Percentiles rank a stretch among this genome's conserved stretches.
Conservation (phyloP, 2,797 vertebrate genomes). For the Epinephelus coioides region DNA sequence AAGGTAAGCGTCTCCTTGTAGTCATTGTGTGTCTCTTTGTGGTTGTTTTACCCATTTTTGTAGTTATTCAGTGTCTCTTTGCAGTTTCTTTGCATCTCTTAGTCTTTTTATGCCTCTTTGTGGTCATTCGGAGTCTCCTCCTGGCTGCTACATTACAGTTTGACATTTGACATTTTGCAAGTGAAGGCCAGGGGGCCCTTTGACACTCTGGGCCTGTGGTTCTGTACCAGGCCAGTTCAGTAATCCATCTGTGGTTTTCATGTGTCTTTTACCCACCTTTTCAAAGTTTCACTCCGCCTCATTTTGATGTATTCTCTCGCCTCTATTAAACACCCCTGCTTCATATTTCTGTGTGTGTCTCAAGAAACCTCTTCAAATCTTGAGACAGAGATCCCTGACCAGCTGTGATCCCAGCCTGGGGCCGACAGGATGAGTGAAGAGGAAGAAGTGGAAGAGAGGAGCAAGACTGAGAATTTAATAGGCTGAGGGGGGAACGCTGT, state of each 20-base stretch:
- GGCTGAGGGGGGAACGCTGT: constrained; percentile 19
- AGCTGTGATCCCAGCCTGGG: constrained; percentile 64
- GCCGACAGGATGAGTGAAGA: constrained; percentile 48
- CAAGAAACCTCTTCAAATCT: constrained; percentile 54
- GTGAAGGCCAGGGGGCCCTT: too few species aligned
- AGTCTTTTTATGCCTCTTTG: too few species aligned
- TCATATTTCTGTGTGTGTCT: constrained; percentile 44
- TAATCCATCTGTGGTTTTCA: neutral
- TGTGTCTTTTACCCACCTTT: constrained; percentile 16
- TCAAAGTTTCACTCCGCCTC: constrained; percentile 53
- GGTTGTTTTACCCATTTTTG: too few species aligned
- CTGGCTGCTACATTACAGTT: too few species aligned
- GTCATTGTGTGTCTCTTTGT: too few species aligned
- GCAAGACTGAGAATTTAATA: constrained; percentile 50
- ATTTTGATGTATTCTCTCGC: constrained; percentile 37
- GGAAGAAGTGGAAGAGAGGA: constrained; percentile 33
- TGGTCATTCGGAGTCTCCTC: too few species aligned
- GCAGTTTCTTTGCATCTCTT: too few species aligned
- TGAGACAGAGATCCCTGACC: constrained; percentile 54
- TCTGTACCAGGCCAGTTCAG: too few species aligned
- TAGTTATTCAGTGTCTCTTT: too few species aligned
- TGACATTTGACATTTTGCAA: too few species aligned
- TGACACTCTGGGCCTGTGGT: too few species aligned
- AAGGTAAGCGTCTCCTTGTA: too few species aligned
- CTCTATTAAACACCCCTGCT: constrained; percentile 40